Conservation (phyloP, 1,140 invertebrate genomes). For the Rhyacophila brunnea region DNA sequence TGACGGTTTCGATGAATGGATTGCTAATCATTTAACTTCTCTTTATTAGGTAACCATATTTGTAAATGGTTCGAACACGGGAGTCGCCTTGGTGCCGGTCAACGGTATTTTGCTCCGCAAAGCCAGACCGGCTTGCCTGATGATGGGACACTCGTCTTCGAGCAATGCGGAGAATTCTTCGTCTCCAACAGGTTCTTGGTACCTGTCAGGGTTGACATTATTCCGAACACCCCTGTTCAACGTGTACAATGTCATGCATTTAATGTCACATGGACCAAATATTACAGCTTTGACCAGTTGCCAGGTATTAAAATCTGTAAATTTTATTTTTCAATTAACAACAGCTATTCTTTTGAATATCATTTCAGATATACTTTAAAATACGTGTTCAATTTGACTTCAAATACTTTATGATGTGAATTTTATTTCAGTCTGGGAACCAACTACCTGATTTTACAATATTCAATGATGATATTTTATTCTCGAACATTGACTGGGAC, state of each 20-base stretch:
- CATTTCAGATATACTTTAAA: too few relatives aligned
- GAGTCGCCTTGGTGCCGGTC: constrained; percentile 45
- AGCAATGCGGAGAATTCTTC: constrained; percentile 10
- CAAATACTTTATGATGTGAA: too few relatives aligned
- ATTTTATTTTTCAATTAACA: too few relatives aligned
- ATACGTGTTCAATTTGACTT: too few relatives aligned
- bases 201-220: constrained; percentile 38
- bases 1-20: too few relatives aligned
- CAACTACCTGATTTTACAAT: constrained; percentile 45
- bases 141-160: constrained; percentile 45
- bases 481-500: constrained; percentile 49
- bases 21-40: constrained; percentile 2
- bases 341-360: too few relatives aligned
- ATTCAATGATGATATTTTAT: constrained; percentile 44
- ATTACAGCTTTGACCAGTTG: constrained; percentile 17
- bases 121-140: constrained; percentile 45
- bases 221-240: constrained; percentile 41
- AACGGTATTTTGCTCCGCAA: constrained; percentile 55
- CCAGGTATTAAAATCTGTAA: constrained; percentile 27
- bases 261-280: constrained; percentile 45
- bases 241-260: constrained; percentile 40
- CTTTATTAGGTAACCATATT: constrained; percentile 49
- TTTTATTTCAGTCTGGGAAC: constrained; percentile 41
- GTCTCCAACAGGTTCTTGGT: constrained; percentile 32
- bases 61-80: constrained; percentile 49